Evolutionary conservation across 1,140 invertebrate species (phyloP).

Genomic region (Gonioctena quinquepunctata): DNA sequence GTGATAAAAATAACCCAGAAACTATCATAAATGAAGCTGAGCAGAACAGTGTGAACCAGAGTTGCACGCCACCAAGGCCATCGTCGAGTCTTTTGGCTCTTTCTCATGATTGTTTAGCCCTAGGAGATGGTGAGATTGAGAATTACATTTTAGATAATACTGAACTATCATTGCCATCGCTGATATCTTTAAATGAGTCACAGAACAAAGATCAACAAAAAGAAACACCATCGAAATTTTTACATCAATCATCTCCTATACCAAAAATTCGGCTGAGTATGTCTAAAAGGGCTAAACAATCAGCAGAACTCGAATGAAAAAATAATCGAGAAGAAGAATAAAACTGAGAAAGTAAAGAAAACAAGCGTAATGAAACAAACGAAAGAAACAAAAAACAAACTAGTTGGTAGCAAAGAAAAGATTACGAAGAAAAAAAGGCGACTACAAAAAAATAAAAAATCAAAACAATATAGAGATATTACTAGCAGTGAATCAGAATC

Average conservation of each 20-base stretch:
- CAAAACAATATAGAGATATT: no score
- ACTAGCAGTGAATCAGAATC: no score
- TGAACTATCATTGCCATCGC: not conserved
- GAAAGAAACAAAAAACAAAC: no score
- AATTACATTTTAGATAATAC: not conserved
- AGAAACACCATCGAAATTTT: not conserved
- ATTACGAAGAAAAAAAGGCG: not conserved
- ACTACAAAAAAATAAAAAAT: no score
- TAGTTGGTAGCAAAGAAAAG: no score
- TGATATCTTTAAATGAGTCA: not conserved
- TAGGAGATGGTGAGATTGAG: not conserved
- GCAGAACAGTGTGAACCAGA: not conserved
- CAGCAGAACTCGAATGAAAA: conserved; percentile 2
- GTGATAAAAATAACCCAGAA: not conserved
- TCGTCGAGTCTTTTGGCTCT: not conserved
- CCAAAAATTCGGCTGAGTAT: not conserved
- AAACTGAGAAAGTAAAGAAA: conserved; percentile 17
- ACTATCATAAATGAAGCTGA: not conserved
- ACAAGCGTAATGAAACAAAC: not conserved
- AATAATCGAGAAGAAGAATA: not conserved
- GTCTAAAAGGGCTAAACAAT: not conserved
- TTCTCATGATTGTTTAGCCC: not conserved
- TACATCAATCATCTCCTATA: conserved; percentile 2
- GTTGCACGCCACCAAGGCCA: not conserved
- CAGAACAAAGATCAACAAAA: not conserved